Conservation (phyloP, 2,888 invertebrate species). For the Amphimallon solstitiale region DNA sequence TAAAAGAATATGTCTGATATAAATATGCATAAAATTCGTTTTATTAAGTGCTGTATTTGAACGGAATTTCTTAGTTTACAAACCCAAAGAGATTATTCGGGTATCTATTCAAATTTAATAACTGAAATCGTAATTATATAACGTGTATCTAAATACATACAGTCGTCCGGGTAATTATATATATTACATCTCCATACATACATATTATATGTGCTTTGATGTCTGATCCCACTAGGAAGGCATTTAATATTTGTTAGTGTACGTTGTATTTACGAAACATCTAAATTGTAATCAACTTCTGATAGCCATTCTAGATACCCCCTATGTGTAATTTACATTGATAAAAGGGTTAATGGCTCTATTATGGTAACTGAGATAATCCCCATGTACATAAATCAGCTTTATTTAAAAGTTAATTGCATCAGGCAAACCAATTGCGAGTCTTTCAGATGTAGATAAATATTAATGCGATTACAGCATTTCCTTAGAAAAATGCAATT, state of each 20-base stretch:
- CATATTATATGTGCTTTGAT: neutral
- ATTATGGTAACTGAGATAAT: slow-evolving; percentile 40
- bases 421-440: slow-evolving; percentile 35
- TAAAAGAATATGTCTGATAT: too few species aligned
- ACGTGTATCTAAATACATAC: slow-evolving; percentile 2
- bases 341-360: slow-evolving; percentile 42
- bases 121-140: too few species aligned
- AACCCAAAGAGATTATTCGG: too few species aligned
- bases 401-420: slow-evolving; percentile 40
- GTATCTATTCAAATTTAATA: too few species aligned
- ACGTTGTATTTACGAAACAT: slow-evolving; percentile 31
- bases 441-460: slow-evolving; percentile 32
- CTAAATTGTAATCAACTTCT: slow-evolving; percentile 40
- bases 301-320: slow-evolving; percentile 39
- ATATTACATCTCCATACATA: neutral
- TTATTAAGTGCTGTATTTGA: too few species aligned
- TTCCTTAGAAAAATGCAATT: slow-evolving; percentile 12
- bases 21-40: too few species aligned
- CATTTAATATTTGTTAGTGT: slow-evolving; percentile 28
- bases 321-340: slow-evolving; percentile 40
- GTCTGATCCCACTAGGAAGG: slow-evolving; percentile 7
- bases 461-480: neutral
- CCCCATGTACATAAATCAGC: slow-evolving; percentile 37
- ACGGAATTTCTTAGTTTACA: too few species aligned
- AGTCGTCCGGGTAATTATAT: neutral